phyloP scores from a whole-genome alignment of 2,888 invertebrate species.

The Microchrysa polita region DNA sequence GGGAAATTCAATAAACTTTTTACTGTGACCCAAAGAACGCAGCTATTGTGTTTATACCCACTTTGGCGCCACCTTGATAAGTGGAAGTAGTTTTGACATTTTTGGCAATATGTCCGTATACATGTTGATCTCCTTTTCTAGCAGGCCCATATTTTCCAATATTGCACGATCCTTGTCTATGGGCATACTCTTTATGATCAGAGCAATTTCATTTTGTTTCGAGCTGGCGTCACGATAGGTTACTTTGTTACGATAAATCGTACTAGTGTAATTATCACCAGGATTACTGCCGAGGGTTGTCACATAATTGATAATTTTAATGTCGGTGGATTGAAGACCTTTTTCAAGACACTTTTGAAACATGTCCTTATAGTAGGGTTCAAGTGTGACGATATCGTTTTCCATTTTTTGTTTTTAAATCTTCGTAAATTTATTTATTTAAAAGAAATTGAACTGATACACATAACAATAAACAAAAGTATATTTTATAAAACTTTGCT shows the following conservation, averaged over 20 bases:
- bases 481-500: too few relatives aligned
- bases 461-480: too few relatives aligned
- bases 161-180: conserved; percentile 57
- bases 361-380: conserved; percentile 54
- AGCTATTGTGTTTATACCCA: too few relatives aligned
- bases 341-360: conserved; percentile 60
- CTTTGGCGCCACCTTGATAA: neutral
- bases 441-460: too few relatives aligned
- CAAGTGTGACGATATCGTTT: too few relatives aligned
- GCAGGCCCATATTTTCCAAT: neutral
- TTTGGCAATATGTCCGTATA: neutral
- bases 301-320: conserved; percentile 59
- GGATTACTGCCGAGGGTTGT: conserved; percentile 45
- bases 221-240: neutral
- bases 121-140: neutral
- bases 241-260: conserved; percentile 40
- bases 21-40: too few relatives aligned
- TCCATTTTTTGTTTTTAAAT: too few relatives aligned
- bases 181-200: conserved; percentile 59
- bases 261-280: conserved; percentile 46
- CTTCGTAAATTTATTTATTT: too few relatives aligned
- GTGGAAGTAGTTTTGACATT: neutral
- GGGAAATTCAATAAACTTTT: too few relatives aligned
- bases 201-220: neutral
- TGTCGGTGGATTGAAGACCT: conserved; percentile 58